Percentiles rank a stretch among this genome's conserved stretches.
These are phyloP conservation scores for Hoplostethus atlanticus DNA, from an alignment of 2,797 vertebrate genomes.

Conservation along the genomic window DNA sequence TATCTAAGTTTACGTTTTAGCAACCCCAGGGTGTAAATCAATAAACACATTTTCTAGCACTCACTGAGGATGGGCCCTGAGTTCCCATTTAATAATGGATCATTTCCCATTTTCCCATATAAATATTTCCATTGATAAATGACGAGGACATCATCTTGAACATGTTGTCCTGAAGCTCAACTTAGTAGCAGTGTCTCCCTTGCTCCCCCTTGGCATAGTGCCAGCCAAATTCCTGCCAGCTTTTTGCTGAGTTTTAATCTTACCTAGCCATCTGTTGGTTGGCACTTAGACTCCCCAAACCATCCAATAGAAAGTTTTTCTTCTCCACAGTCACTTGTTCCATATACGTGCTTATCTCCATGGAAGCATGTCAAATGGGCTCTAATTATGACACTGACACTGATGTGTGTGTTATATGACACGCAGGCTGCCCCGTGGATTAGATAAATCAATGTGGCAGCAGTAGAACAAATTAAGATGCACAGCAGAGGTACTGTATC, in stretches of 20 bases:
- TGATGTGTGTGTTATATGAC: slow-evolving; percentile 59
- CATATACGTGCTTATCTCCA: slow-evolving; percentile 41
- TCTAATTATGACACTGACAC: slow-evolving; percentile 51
- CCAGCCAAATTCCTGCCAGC: slow-evolving; percentile 62
- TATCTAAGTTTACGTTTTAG: not conserved
- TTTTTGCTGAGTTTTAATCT: slow-evolving; percentile 76
- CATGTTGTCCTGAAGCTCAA: slow-evolving; percentile 59
- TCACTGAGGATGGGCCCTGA: slow-evolving; percentile 3
- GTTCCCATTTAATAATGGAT: slow-evolving; percentile 43
- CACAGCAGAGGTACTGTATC: slow-evolving; percentile 40
- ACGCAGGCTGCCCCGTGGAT: slow-evolving; percentile 31
- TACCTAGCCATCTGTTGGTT: slow-evolving; percentile 79
- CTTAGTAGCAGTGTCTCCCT: slow-evolving; percentile 45
- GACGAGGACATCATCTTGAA: slow-evolving; percentile 43
- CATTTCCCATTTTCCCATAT: slow-evolving; percentile 51
- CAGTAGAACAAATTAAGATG: slow-evolving; percentile 48
- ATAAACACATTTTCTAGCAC: slow-evolving; percentile 31
- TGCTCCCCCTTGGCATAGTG: slow-evolving; percentile 53
- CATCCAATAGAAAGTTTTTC: slow-evolving; percentile 47
- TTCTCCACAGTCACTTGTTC: slow-evolving; percentile 53
- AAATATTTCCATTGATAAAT: slow-evolving; percentile 56
- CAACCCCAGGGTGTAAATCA: slow-evolving; percentile 22
- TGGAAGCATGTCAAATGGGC: slow-evolving; percentile 53
- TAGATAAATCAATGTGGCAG: slow-evolving; percentile 45
- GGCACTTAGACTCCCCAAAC: slow-evolving; percentile 50